phyloP scores from a whole-genome alignment of 2,797 vertebrate species.

The Vireo griseus region DNA sequence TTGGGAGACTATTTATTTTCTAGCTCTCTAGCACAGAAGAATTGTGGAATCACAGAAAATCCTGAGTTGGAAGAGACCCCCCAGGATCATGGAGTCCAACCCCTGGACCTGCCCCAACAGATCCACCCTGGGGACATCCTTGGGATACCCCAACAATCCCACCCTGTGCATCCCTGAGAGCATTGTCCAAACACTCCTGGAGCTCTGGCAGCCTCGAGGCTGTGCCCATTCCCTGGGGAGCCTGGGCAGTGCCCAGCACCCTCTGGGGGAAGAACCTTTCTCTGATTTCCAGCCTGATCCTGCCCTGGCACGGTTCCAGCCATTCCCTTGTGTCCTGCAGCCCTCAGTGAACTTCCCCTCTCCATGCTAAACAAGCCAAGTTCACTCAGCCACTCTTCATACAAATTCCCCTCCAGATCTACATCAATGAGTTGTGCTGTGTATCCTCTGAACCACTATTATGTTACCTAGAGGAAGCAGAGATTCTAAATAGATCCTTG shows the following conservation, averaged over 20 bases:
- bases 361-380: not conserved
- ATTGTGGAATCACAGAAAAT: not conserved
- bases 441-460: not conserved
- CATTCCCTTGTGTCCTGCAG: not conserved
- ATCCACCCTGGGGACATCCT: not conserved
- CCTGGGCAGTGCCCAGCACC: not conserved
- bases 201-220: not conserved
- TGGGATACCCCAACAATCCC: not conserved
- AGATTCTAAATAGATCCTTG: slow-evolving; percentile 31
- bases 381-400: not conserved
- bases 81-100: accelerated
- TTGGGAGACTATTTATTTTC: not conserved
- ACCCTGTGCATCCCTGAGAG: not conserved
- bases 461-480: not conserved
- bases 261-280: not conserved
- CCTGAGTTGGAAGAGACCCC: not conserved
- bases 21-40: not conserved
- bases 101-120: not conserved
- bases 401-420: not conserved
- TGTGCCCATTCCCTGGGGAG: not conserved
- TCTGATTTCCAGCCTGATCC: accelerated
- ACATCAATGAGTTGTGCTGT: not conserved
- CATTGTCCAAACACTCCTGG: accelerated
- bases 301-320: not conserved
- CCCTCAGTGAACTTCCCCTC: not conserved